A percentile compares a stretch with the other conserved stretches of the same genome.
phyloP scores from a whole-genome alignment of 2,888 invertebrate genomes.

The Athalia cordata region DNA sequence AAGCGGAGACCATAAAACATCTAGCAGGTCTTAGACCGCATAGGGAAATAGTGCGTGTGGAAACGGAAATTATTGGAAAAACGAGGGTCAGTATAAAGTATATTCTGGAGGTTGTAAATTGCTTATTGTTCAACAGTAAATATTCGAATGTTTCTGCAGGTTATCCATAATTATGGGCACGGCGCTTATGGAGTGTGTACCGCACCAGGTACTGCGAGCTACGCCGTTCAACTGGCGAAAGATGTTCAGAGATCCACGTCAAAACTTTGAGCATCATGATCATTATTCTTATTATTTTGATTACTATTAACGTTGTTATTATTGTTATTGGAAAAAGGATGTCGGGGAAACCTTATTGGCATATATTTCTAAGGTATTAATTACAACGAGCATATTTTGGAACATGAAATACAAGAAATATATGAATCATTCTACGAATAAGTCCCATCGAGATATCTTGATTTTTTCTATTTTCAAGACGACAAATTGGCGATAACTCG shows the following conservation, averaged over 20 bases:
- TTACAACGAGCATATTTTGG: background rate
- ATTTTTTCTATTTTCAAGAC: background rate
- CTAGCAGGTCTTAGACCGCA: slow-evolving; percentile 87
- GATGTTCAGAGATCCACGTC: slow-evolving; percentile 72
- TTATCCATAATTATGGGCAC: slow-evolving; percentile 96
- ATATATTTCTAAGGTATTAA: background rate
- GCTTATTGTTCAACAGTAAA: background rate
- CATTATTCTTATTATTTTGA: background rate
- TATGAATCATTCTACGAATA: background rate
- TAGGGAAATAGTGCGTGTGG: slow-evolving; percentile 84
- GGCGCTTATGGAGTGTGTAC: slow-evolving; percentile 95
- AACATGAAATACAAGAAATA: background rate
- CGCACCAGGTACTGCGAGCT: slow-evolving; percentile 89
- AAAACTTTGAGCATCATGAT: slow-evolving; percentile 14
- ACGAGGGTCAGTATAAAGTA: background rate
- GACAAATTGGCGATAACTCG: background rate
- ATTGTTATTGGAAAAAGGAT: no score
- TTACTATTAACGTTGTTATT: no score
- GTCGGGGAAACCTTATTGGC: no score
- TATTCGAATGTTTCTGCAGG: slow-evolving; percentile 54
- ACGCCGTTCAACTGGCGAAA: slow-evolving; percentile 83
- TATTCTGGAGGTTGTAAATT: background rate
- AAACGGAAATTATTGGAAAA: slow-evolving; percentile 77
- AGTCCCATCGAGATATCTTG: no score
- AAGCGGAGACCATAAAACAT: slow-evolving; percentile 65